A percentile compares a stretch with the other conserved stretches of the same genome.
These are phyloP conservation scores for Dicrostonyx torquatus DNA, from an alignment of 2,797 vertebrate genomes.

Conservation along the genomic window DNA sequence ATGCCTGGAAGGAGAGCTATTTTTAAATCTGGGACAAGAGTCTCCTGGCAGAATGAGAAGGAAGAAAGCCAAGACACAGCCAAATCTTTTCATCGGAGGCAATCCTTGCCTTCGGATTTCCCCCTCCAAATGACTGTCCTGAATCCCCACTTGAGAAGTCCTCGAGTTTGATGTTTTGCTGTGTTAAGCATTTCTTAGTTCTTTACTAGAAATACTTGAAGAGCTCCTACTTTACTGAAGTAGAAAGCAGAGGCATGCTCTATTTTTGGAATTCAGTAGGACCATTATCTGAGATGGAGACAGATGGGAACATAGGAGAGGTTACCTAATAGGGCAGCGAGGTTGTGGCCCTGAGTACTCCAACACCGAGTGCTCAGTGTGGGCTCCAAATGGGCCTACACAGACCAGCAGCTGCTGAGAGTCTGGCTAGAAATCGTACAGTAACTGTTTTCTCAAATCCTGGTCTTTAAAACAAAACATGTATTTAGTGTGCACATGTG, in stretches of 20 bases:
- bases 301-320: neutral
- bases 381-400: neutral
- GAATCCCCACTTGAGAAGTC: neutral
- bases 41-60: neutral
- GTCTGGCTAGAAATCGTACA: neutral
- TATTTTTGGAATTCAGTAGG: neutral
- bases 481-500: neutral
- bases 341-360: too few relatives aligned
- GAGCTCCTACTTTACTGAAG: neutral
- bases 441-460: neutral
- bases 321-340: neutral
- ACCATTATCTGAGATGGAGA: neutral
- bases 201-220: constrained; percentile 49
- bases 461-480: neutral
- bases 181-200: constrained; percentile 25
- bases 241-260: neutral
- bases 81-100: neutral
- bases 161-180: neutral
- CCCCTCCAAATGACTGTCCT: neutral
- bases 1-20: neutral
- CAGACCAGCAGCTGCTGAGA: neutral
- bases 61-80: neutral
- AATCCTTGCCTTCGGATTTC: too few relatives aligned
- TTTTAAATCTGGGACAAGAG: constrained; percentile 56
- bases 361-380: neutral